A percentile compares a stretch with the other conserved stretches of the same genome.
Evolutionary conservation across 2,797 vertebrate genomes (phyloP).

Genomic region (Chloroceryle inda): DNA sequence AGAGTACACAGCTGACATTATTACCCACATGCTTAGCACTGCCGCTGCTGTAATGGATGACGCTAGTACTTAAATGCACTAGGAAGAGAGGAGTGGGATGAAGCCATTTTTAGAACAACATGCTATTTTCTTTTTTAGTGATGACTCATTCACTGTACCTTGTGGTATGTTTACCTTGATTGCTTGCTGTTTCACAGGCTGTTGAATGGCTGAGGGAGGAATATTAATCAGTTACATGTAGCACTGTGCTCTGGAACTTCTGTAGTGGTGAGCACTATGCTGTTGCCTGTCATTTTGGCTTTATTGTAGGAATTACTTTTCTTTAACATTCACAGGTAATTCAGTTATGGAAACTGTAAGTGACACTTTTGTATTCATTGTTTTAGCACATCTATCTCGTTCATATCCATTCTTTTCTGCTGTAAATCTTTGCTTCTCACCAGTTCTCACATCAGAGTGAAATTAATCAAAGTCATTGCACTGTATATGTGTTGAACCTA

Average conservation of each 20-base stretch:
- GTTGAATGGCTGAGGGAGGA: conserved; percentile 48
- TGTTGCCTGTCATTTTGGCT: not conserved
- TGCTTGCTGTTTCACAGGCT: conserved; percentile 38
- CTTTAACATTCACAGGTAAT: conserved; percentile 6
- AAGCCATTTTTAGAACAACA: conserved; percentile 65
- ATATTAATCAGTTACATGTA: conserved; percentile 46
- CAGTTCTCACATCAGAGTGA: not conserved
- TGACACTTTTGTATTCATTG: not conserved
- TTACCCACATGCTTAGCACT: conserved; percentile 13
- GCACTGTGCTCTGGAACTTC: not conserved
- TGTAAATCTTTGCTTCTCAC: not conserved
- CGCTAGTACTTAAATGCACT: conserved; percentile 20
- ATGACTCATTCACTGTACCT: conserved; percentile 69
- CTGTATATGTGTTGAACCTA: not conserved
- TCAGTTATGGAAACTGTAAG: not conserved
- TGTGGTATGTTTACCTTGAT: conserved; percentile 46
- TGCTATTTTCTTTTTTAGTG: conserved; percentile 60
- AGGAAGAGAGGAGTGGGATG: conserved; percentile 60
- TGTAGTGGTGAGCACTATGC: not conserved
- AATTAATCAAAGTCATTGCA: conserved; percentile 38
- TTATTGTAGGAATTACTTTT: not conserved
- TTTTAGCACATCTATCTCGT: not conserved
- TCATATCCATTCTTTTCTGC: not conserved
- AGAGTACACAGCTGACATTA: conserved; percentile 33
- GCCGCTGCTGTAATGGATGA: conserved; percentile 41